phyloP scores from a whole-genome alignment of 2,888 invertebrate species.

The Hecatera dysodea region DNA sequence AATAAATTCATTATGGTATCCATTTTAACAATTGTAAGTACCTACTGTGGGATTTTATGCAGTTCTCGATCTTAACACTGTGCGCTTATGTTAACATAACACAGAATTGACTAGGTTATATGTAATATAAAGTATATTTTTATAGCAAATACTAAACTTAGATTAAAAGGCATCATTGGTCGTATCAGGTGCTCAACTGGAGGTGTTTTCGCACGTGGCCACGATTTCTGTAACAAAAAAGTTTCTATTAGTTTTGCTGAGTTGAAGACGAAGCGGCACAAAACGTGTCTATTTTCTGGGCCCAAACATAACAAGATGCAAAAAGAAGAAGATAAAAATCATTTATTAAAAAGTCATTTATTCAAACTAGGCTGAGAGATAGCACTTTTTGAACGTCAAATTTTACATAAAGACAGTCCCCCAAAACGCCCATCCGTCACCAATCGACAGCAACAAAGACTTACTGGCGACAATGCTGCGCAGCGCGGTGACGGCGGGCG shows the following conservation, averaged over 20 bases:
- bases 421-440: too few species aligned
- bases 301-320: too few species aligned
- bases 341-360: too few species aligned
- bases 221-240: conserved; percentile 82
- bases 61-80: conserved; percentile 17
- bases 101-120: conserved; percentile 63
- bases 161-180: conserved; percentile 21
- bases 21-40: conserved; percentile 40
- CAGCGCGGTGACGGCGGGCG: conserved; percentile 91
- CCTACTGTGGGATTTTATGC: conserved; percentile 19
- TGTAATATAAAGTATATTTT: conserved; percentile 41
- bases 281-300: too few species aligned
- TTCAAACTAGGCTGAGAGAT: too few species aligned
- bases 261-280: too few species aligned
- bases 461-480: conserved; percentile 91
- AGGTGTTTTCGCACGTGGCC: conserved; percentile 74
- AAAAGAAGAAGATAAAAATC: too few species aligned
- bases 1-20: conserved; percentile 29
- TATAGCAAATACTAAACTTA: conserved; percentile 22
- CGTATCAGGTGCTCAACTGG: conserved; percentile 62
- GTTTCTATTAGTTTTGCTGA: conserved; percentile 2
- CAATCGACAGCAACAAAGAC: conserved; percentile 47
- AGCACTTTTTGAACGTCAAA: too few species aligned
- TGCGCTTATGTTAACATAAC: conserved; percentile 28
- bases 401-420: too few species aligned